A percentile compares a stretch with the other conserved stretches of the same genome.
phyloP scores from a whole-genome alignment of 2,113 vertebrate species.

The Hyla sarda region DNA sequence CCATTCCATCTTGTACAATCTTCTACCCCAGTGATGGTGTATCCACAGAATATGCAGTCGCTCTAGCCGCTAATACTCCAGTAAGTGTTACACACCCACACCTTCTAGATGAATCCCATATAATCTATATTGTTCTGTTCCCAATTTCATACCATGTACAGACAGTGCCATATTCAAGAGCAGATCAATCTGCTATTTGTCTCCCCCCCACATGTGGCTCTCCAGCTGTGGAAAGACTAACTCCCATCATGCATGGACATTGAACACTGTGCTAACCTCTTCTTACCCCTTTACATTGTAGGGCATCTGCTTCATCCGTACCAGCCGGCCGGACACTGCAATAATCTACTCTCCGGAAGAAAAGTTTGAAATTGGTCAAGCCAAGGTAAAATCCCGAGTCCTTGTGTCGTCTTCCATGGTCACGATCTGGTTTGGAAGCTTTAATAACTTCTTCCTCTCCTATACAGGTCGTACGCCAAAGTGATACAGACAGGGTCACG shows the following conservation, averaged over 20 bases:
- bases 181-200: neutral
- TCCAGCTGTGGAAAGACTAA: too few species aligned
- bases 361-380: conserved; percentile 81
- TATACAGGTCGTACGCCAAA: conserved; percentile 79
- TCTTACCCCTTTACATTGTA: conserved; percentile 58
- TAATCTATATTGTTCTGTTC: neutral
- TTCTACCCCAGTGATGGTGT: conserved; percentile 87
- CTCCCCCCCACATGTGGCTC: too few species aligned
- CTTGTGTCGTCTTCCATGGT: neutral
- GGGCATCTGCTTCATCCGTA: conserved; percentile 86
- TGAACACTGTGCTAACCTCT: too few species aligned
- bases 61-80: conserved; percentile 80
- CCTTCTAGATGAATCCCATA: neutral
- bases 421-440: neutral
- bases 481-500: conserved; percentile 75
- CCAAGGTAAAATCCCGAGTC: conserved; percentile 74
- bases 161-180: neutral
- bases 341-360: conserved; percentile 80
- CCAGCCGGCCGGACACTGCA: conserved; percentile 76
- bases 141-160: neutral
- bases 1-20: conserved; percentile 82
- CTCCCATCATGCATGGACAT: too few species aligned
- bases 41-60: conserved; percentile 81
- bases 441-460: too few species aligned
- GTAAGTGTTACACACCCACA: conserved; percentile 62